Conservation (phyloP, 2,888 invertebrate species). For the Xanthia icteritia region DNA sequence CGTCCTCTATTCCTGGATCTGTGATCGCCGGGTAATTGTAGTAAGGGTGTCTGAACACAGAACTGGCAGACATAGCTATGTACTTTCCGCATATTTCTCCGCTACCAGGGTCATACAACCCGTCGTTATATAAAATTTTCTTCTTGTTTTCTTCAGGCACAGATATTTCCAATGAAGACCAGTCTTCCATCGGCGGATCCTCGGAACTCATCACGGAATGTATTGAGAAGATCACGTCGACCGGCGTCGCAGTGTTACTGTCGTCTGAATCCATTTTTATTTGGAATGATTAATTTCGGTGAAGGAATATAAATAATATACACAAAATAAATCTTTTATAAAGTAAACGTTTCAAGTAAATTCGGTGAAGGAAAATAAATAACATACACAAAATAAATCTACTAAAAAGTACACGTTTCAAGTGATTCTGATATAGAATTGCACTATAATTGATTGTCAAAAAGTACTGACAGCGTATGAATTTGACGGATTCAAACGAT, state of each 20-base stretch:
- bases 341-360: constrained; percentile 29
- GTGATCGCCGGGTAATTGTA: constrained; percentile 80
- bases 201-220: constrained; percentile 74
- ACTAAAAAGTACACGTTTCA: constrained; percentile 26
- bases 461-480: neutral
- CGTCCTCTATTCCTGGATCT: constrained; percentile 81
- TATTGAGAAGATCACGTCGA: constrained; percentile 57
- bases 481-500: neutral
- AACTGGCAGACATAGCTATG: constrained; percentile 77
- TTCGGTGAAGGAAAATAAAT: constrained; percentile 25
- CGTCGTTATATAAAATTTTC: constrained; percentile 68
- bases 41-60: constrained; percentile 78
- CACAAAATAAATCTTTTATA: constrained; percentile 27
- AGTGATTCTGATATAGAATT: neutral
- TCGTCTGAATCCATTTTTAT: constrained; percentile 60
- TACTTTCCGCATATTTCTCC: constrained; percentile 81
- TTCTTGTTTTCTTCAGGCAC: constrained; percentile 72
- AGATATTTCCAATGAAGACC: constrained; percentile 79
- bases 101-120: constrained; percentile 77
- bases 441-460: neutral
- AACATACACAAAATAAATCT: constrained; percentile 29
- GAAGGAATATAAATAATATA: constrained; percentile 25
- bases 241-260: constrained; percentile 13
- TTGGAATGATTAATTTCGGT: neutral
- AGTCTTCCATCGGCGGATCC: constrained; percentile 80